A percentile compares a stretch with the other conserved stretches of the same genome.
These are phyloP conservation scores for Cettia cetti DNA, from an alignment of 2,113 vertebrate species.

Conservation along the genomic window DNA sequence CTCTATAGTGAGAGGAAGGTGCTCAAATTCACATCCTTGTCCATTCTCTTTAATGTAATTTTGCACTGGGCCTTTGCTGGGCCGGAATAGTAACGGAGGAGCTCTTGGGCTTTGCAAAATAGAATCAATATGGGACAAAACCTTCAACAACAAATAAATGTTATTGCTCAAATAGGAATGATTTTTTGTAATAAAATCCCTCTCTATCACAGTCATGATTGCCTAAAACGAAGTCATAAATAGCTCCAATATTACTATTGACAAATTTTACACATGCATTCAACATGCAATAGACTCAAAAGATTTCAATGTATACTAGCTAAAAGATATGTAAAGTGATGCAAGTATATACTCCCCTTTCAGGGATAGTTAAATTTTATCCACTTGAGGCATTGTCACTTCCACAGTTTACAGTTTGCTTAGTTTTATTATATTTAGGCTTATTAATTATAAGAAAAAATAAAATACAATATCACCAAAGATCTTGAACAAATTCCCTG, in stretches of 20 bases:
- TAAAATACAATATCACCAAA: neutral
- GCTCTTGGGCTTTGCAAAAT: conserved; percentile 73
- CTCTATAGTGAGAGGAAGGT: conserved; percentile 78
- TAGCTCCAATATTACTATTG: neutral
- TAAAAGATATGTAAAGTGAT: neutral
- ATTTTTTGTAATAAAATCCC: neutral
- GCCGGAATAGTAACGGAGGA: conserved; percentile 67
- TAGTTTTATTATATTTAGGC: neutral
- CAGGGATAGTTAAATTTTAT: neutral
- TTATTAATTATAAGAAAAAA: neutral
- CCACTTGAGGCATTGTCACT: neutral
- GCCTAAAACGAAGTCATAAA: neutral
- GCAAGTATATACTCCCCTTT: neutral
- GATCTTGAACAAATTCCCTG: neutral
- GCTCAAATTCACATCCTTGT: conserved; percentile 70
- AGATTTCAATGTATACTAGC: neutral
- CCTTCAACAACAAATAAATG: conserved; percentile 59
- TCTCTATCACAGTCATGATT: neutral
- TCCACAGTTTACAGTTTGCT: neutral
- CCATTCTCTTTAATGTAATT: neutral
- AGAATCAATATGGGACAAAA: conserved; percentile 74
- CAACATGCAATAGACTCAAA: neutral
- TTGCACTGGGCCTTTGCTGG: conserved; percentile 52
- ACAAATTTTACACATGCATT: neutral
- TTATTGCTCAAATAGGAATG: neutral